A percentile compares a stretch with the other conserved stretches of the same genome.
phyloP scores from a whole-genome alignment of 1,140 invertebrate genomes.

The Nasonia longicornis region DNA sequence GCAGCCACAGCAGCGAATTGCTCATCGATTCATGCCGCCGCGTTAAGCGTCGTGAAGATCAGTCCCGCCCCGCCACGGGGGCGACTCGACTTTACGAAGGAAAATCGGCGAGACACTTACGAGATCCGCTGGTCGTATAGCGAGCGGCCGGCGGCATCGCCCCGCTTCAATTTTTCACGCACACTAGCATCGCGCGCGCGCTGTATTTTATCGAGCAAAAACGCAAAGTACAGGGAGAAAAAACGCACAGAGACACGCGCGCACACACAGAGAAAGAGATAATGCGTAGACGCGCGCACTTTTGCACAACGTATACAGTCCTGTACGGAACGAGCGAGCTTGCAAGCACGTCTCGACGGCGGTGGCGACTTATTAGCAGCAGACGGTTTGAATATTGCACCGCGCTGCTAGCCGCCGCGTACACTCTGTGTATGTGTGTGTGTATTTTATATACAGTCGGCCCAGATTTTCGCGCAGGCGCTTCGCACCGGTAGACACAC shows the following conservation, averaged over 20 bases:
- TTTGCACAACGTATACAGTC: not conserved
- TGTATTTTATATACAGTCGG: slow-evolving; percentile 39
- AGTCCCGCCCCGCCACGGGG: not conserved
- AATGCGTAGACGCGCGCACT: not conserved
- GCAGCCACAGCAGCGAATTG: not conserved
- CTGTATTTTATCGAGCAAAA: not conserved
- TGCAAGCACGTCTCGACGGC: not conserved
- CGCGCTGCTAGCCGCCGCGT: not conserved
- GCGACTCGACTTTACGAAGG: too few species aligned
- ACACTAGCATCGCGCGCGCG: not conserved
- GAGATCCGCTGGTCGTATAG: not conserved
- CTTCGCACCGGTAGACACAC: slow-evolving; percentile 29
- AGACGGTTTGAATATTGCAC: slow-evolving; percentile 43
- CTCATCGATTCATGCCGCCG: slow-evolving; percentile 3
- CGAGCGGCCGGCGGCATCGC: not conserved
- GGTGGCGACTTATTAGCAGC: slow-evolving; percentile 32
- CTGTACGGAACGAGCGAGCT: not conserved
- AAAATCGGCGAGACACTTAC: too few species aligned
- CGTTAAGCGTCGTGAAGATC: not conserved
- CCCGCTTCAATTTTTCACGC: not conserved
- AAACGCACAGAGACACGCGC: not conserved
- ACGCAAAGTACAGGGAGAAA: not conserved
- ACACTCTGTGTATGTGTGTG: not conserved
- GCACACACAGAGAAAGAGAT: too few species aligned
- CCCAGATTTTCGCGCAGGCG: slow-evolving; percentile 49